Conservation (phyloP, 2,113 vertebrate species). For the Crotalus helleri region DNA sequence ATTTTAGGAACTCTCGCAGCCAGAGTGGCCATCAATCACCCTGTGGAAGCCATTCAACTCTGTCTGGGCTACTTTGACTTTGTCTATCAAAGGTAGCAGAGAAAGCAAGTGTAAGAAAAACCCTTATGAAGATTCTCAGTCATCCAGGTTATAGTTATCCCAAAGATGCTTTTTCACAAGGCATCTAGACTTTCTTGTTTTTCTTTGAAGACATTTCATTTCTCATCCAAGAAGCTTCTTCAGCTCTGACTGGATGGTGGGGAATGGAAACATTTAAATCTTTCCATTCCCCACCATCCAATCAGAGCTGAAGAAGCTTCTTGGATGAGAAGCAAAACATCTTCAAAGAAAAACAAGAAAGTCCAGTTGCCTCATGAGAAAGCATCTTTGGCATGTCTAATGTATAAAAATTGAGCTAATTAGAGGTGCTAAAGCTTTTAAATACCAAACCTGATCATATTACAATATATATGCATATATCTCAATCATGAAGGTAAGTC, state of each 20-base stretch:
- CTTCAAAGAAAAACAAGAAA: no score
- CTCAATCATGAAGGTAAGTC: not conserved
- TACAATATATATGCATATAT: not conserved
- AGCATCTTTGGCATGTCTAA: not conserved
- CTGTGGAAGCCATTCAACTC: conserved; percentile 27
- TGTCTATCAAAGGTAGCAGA: not conserved
- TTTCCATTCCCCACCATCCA: no score
- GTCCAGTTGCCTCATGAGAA: no score
- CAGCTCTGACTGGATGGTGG: no score
- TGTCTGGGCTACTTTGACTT: conserved; percentile 27
- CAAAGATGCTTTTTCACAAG: no score
- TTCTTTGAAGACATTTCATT: no score
- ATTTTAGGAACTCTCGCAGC: conserved; percentile 65
- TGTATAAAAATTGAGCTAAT: not conserved
- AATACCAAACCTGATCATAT: not conserved
- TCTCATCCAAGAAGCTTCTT: no score
- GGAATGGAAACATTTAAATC: no score
- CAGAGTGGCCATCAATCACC: conserved; percentile 61
- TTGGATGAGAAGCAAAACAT: no score
- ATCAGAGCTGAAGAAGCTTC: no score
- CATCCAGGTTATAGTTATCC: no score
- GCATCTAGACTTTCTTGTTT: no score
- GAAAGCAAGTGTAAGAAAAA: not conserved
- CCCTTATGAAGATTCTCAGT: not conserved
- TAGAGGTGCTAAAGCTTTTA: not conserved